Evolutionary conservation across 2,113 vertebrate genomes (phyloP).

Genomic region (Phylloscopus trochiloides): DNA sequence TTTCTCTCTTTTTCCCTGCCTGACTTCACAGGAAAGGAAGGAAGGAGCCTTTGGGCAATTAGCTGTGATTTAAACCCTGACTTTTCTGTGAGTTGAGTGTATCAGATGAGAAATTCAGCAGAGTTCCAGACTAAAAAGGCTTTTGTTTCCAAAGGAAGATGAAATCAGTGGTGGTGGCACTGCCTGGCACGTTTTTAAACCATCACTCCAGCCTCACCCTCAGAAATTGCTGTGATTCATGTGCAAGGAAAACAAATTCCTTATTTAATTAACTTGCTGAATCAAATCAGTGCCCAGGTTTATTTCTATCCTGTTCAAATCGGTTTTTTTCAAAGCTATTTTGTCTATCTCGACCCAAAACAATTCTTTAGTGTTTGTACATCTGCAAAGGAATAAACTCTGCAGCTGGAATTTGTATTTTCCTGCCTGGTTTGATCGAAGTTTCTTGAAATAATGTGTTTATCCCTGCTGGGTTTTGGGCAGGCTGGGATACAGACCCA

Average conservation of each 20-base stretch:
- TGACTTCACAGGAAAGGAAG: not conserved
- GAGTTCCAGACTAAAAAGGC: not conserved
- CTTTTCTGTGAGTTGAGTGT: not conserved
- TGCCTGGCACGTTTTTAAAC: not conserved
- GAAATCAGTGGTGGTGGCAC: not conserved
- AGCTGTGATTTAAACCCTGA: not conserved
- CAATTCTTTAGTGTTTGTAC: not conserved
- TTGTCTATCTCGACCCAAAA: not conserved
- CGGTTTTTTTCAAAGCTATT: not conserved
- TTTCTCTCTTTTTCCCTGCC: not conserved
- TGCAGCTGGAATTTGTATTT: not conserved
- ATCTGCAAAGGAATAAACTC: accelerated
- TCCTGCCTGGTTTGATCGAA: not conserved
- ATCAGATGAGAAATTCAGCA: not conserved
- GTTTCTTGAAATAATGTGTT: not conserved
- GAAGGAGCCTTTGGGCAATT: not conserved
- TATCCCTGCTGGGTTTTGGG: not conserved
- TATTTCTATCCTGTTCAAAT: not conserved
- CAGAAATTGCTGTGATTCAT: not conserved
- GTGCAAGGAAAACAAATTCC: not conserved
- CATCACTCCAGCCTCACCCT: not conserved
- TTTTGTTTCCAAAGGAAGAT: not conserved
- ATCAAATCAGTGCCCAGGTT: not conserved
- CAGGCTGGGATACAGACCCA: not conserved
- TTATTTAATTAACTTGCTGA: not conserved